Conservation (phyloP, 2,797 vertebrate species). For the Dryobates pubescens region DNA sequence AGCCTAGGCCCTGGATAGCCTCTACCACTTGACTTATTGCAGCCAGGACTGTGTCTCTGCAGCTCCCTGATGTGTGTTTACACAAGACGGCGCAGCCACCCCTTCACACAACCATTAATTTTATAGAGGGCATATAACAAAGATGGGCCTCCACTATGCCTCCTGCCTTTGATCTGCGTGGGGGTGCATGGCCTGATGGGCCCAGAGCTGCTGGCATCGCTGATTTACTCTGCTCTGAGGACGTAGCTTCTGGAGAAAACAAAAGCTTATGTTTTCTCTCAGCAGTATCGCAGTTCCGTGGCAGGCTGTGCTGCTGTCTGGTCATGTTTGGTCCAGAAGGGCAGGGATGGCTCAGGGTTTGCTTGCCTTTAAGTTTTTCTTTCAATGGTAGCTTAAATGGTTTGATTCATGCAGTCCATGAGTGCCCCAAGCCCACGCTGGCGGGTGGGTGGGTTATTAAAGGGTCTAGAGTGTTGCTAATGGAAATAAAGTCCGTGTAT, state of each 20-base stretch:
- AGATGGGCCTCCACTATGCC: not conserved
- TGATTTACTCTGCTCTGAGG: slow-evolving; percentile 10
- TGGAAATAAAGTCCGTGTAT: slow-evolving; percentile 20
- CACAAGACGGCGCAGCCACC: slow-evolving; percentile 1
- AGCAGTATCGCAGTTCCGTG: not conserved
- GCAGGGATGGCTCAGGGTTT: not conserved
- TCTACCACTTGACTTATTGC: not conserved
- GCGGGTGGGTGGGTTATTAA: not conserved
- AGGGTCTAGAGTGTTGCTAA: not conserved
- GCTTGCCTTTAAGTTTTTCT: not conserved
- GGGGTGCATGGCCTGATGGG: not conserved
- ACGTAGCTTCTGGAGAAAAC: not conserved
- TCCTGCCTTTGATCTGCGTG: slow-evolving; percentile 60
- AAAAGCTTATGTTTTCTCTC: not conserved
- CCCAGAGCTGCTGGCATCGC: not conserved
- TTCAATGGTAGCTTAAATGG: not conserved
- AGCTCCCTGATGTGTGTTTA: slow-evolving; percentile 35
- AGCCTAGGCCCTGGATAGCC: not conserved
- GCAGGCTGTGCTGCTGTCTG: not conserved
- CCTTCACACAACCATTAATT: slow-evolving; percentile 50
- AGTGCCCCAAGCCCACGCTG: not conserved
- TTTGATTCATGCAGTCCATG: not conserved
- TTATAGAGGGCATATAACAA: slow-evolving; percentile 38
- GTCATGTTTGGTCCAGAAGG: not conserved
- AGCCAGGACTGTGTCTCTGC: not conserved